Evolutionary conservation across 2,888 invertebrate species (phyloP).

Genomic region (Acanthacorydalis orientalis): DNA sequence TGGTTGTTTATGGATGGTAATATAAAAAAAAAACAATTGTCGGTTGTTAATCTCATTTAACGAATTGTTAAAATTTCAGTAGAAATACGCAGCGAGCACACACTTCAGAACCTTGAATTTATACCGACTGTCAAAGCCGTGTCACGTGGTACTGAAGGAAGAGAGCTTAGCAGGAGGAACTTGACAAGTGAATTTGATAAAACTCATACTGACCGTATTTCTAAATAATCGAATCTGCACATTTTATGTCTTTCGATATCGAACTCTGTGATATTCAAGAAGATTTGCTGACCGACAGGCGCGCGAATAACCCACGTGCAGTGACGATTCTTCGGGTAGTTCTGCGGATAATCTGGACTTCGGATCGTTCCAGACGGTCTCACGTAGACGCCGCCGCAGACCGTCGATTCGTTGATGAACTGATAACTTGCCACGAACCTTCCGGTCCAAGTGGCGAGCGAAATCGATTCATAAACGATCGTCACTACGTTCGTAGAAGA

Average conservation of each 20-base stretch:
- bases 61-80: no score
- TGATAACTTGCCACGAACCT: constrained; percentile 64
- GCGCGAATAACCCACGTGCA: constrained; percentile 72
- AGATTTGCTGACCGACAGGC: constrained; percentile 51
- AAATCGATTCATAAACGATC: constrained; percentile 51
- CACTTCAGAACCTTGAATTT: no score
- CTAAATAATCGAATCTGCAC: constrained; percentile 52
- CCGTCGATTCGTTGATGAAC: constrained; percentile 39
- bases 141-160: no score
- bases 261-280: constrained; percentile 46
- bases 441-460: constrained; percentile 25
- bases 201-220: constrained; percentile 42
- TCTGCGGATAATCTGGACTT: constrained; percentile 63
- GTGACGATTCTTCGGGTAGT: constrained; percentile 49
- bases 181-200: no score
- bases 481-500: constrained; percentile 50
- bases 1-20: no score
- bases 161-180: no score
- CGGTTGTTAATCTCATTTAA: no score
- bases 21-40: no score
- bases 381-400: constrained; percentile 58
- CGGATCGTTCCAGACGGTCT: constrained; percentile 48
- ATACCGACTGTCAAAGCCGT: no score
- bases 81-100: no score
- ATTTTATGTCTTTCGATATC: constrained; percentile 37